These are phyloP conservation scores for Halcyon chelicuti DNA, from an alignment of 2,797 vertebrate species.

Conservation along the genomic window DNA sequence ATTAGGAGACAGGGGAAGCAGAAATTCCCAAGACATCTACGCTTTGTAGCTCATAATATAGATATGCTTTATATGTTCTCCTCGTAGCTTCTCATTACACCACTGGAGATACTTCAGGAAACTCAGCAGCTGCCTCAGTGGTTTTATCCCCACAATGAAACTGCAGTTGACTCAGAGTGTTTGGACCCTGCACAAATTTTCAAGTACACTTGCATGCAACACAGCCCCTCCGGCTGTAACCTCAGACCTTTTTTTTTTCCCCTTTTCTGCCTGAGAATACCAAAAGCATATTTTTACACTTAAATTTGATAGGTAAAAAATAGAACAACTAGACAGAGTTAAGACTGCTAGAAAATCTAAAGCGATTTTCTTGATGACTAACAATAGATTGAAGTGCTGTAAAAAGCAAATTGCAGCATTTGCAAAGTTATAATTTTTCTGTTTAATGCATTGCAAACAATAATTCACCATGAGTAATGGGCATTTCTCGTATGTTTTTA, in stretches of 20 bases:
- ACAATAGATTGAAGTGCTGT: not conserved
- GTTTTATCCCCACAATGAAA: conserved; percentile 45
- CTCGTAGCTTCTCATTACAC: not conserved
- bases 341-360: not conserved
- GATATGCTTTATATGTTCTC: conserved; percentile 12
- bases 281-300: conserved; percentile 71
- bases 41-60: conserved; percentile 9
- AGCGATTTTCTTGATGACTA: not conserved
- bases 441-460: not conserved
- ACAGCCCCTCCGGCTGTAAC: conserved; percentile 74
- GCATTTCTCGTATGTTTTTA: not conserved
- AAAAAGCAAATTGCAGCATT: not conserved
- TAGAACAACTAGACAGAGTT: conserved; percentile 22
- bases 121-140: conserved; percentile 42
- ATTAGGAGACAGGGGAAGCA: conserved; percentile 31
- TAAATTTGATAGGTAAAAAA: conserved; percentile 61
- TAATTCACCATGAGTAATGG: not conserved
- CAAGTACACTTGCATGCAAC: conserved; percentile 26
- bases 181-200: conserved; percentile 23
- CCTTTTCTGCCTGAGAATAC: conserved; percentile 37
- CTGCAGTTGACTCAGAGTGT: conserved; percentile 8
- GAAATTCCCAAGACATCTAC: conserved; percentile 31
- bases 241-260: conserved; percentile 51
- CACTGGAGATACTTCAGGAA: conserved; percentile 47
- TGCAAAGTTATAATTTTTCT: not conserved